These are phyloP conservation scores for Tolypeutes matacus DNA, from an alignment of 2,797 vertebrate species.

Conservation along the genomic window DNA sequence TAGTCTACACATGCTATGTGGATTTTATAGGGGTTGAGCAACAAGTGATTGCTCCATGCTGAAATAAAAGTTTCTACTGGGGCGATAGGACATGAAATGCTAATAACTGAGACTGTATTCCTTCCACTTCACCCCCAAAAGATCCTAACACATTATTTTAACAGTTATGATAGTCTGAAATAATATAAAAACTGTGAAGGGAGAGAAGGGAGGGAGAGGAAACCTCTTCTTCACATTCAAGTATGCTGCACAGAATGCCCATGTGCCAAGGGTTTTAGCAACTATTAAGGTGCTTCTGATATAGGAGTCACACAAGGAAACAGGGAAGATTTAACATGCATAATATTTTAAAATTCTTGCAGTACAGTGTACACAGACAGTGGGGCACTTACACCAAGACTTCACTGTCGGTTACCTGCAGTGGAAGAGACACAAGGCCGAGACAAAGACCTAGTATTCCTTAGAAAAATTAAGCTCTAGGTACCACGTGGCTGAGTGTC, in stretches of 20 bases:
- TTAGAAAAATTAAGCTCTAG: not conserved
- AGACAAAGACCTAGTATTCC: not conserved
- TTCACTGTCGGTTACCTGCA: not conserved
- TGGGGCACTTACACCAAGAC: not conserved
- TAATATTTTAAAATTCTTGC: not conserved
- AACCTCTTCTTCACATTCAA: not conserved
- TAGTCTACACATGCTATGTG: fast-evolving
- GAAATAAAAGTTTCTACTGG: not conserved
- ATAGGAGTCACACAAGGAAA: not conserved
- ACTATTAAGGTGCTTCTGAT: not conserved
- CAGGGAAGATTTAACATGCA: not conserved
- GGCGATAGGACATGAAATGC: not conserved
- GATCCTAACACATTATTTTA: not conserved
- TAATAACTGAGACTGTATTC: not conserved
- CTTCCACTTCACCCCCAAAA: not conserved
- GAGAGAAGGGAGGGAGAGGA: not conserved
- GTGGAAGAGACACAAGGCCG: not conserved
- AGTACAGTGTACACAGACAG: not conserved
- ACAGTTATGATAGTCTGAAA: not conserved
- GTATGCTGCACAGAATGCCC: not conserved
- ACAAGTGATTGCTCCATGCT: not conserved
- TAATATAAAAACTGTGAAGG: not conserved
- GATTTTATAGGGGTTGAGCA: not conserved
- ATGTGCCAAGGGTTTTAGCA: not conserved
- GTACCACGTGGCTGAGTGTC: not conserved